Base-by-base conservation (phyloP, 1,140 invertebrate species). In the Drosophila subobscura region DNA sequence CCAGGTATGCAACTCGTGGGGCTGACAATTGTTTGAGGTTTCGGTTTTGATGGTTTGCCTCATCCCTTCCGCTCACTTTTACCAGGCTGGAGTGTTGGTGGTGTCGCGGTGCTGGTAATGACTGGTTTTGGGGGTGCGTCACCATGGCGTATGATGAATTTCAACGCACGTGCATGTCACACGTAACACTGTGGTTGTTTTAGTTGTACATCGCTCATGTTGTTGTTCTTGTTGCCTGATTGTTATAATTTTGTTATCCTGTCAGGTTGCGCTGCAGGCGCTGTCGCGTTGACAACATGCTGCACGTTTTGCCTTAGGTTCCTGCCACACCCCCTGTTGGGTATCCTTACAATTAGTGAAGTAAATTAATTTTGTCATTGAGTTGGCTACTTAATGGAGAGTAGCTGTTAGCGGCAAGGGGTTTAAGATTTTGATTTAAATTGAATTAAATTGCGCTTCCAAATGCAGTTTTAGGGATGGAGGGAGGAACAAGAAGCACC, bases 131-230 rank as follows among this genome's bases (percentile, higher is more conserved):
- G 46, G 59, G 59, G 54, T 70, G 80, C 50, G 81, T 64, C 79
- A 72, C 61, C 80, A 74, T 59, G 80, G 78, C 83, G 81, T 88
- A 86, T 88, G 81, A 86, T 78, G 77, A 78, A 86, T 86, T 77
- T 78, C 16, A 73, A 78, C 73, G 83, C 81, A 86, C 81, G 81
- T 86, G 81, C 77, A 72, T 75, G 68, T 78, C 83, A 70, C 81
- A 78, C 70, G 73, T 86, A 66, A 12, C 68, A 65, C 40, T 45
- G 44, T 42, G 16, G 16, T 64, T 72, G 16, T 47, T 22, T 23
- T 67, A 12, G 49, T 16, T 49, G n/a, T n/a, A n/a, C n/a, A n/a
- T n/a, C n/a, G 47, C 29, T 61, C 10, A 40, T 63, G 27, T 7
- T 75, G 41, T 46, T 47, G 10, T 47, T 45, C 16, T 33, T 50